Evolutionary conservation across 2,888 invertebrate species (phyloP), one percentile per base, ranked within the genome.

Genomic region (Schrankia costaestrigalis): DNA sequence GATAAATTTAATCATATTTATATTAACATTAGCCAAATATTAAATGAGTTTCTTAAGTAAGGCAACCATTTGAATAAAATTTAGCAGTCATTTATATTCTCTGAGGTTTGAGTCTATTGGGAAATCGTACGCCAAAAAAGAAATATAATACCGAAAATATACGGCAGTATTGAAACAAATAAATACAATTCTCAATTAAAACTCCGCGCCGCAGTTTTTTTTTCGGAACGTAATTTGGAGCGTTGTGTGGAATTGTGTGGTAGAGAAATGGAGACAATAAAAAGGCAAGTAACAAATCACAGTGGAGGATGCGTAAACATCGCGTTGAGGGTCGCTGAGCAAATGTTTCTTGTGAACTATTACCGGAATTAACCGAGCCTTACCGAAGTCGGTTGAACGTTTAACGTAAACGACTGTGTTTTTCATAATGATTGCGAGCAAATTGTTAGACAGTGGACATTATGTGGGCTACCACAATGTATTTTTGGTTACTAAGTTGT

Each of bases 131-230:
- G 6, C 19, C 11, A 21, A 12, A 36, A 32, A 28, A 38, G 3
- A 12, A 30, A 22, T 8, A 6, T 22, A 31, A 27, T 18, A 21
- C 9, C 10, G 8, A 26, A 45, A 36, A 29, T 17, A 26, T 26
- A 30, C 14, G 34, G 36, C 41, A 46, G 53, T 46, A 46, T 52
- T 57, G 42, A 57, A 67, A 68, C 58, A 69, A n/a, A 68, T 62
- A 66, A 63, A 66, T 61, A 68, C 56, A 65, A 68, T 63, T 65
- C 59, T 63, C 66, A 66, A 68, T 73, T 67, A 64, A 71, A 68
- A 65, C 47, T 53, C 57, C 30, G 33, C 26, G 41, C 41, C 26
- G 55, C 37, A 41, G 37, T 55, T 63, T 29, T 56, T 22, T 35
- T 33, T 33, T 35, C 38, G 25, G 35, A 26, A 44, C 43, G 54